Base-by-base conservation (phyloP, 2,113 vertebrate species). In the Eulemur rufifrons region DNA sequence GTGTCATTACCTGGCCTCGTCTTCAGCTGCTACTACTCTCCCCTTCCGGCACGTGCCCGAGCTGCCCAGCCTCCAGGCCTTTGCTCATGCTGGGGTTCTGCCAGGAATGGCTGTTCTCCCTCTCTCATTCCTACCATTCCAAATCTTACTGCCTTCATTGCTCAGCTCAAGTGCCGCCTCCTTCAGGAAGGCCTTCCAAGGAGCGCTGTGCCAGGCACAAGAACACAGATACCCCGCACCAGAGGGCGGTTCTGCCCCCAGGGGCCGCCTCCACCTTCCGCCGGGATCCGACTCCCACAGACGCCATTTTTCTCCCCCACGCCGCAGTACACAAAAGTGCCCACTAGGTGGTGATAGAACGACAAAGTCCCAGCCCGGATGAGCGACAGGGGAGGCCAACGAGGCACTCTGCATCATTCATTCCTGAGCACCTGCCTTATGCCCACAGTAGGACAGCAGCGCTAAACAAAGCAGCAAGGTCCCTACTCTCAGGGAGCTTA, bases 341-440 rank as follows among this genome's bases (percentile, higher is more conserved):
- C 97, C 97, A 97, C 96, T 97, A 97, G 97, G 96, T 98, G 97
- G 96, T 89, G 92, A 85, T 82, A 94, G 61, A 97, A 71, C 3
- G 18, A 95, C 94, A 63, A 32, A 52, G 47, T 96, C 96, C 89
- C 83, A 0, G 76, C 4, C 1, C 92, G 74, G 87, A 76, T 17
- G 50, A 20, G 37, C 63, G 0, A 1, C 1, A 1, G 15, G 23
- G 9, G 50, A 34, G 25, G 37, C 37, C 68, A 27, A 29, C 17
- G 21, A n/a, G 64, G 42, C 9, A 10, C 27, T 1, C 15, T 1
- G 42, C 29, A 39, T 84, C 45, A 87, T 68, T 91, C 77, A 27
- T 74, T 86, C 2, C 50, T 10, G 83, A 74, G 76, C 39, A 3
- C 27, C 68, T 78, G 89, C 73, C 7, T 1, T 1, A 11, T 6